These are phyloP conservation scores for Euthynnus affinis DNA, from an alignment of 2,797 vertebrate species.

Conservation along the genomic window DNA sequence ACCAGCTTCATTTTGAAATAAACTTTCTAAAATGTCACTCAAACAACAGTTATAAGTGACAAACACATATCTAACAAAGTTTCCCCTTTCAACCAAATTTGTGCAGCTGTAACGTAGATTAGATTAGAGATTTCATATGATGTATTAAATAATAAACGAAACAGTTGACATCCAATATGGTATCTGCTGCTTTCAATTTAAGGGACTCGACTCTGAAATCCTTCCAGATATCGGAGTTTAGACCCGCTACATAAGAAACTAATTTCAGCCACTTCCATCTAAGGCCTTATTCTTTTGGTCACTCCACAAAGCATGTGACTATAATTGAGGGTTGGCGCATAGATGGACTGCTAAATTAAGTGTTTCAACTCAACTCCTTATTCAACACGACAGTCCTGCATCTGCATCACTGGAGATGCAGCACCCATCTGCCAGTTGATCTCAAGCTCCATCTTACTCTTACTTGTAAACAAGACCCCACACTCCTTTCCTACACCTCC, in stretches of 20 bases:
- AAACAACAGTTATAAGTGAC: background rate
- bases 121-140: background rate
- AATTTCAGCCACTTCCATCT: background rate
- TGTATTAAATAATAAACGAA: background rate
- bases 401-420: conserved; percentile 32
- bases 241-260: background rate
- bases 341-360: conserved; percentile 54
- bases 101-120: background rate
- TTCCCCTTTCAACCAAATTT: background rate
- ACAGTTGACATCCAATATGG: background rate
- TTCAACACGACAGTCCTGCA: conserved; percentile 23
- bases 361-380: conserved; percentile 30
- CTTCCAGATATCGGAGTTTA: background rate
- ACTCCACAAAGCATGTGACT: conserved; percentile 18
- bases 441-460: conserved; percentile 12
- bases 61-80: background rate
- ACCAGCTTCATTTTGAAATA: no score
- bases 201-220: background rate
- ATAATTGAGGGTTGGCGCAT: conserved; percentile 35
- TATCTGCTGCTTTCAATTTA: background rate
- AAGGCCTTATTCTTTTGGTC: conserved; percentile 21
- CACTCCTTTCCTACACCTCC: background rate
- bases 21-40: background rate
- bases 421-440: conserved; percentile 4
- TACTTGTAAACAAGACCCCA: background rate